Evolutionary conservation across 2,888 invertebrate genomes (phyloP).

Genomic region (Sinhomidia bicolor): DNA sequence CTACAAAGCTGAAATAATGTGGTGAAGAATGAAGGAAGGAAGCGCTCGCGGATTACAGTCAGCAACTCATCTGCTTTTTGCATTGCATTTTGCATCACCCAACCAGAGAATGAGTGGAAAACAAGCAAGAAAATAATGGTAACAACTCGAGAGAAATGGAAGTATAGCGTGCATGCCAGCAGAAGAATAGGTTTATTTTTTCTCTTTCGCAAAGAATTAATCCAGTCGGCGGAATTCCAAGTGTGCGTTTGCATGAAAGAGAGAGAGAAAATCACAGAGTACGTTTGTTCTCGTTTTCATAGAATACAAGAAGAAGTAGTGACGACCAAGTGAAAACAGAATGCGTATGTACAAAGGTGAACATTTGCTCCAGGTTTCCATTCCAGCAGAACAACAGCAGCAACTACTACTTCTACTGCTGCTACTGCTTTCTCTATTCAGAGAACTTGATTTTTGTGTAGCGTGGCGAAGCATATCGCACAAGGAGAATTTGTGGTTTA

Average conservation of each 20-base stretch:
- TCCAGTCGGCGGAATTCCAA: conserved; percentile 25
- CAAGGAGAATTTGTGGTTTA: conserved; percentile 39
- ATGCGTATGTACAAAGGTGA: neutral
- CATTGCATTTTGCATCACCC: neutral
- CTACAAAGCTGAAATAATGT: too few species aligned
- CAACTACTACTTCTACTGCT: neutral
- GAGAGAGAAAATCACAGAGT: conserved; percentile 34
- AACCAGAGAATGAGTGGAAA: neutral
- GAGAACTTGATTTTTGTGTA: neutral
- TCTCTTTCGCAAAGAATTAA: conserved; percentile 9
- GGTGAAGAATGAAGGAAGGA: too few species aligned
- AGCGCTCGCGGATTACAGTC: too few species aligned
- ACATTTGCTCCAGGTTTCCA: neutral
- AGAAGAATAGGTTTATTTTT: neutral
- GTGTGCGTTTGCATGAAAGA: neutral
- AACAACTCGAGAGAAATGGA: neutral
- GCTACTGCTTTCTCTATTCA: neutral
- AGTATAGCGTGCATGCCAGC: neutral
- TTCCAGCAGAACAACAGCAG: too few species aligned
- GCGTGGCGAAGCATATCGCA: conserved; percentile 9
- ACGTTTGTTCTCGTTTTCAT: neutral
- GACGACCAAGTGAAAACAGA: neutral
- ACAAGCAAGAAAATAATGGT: neutral
- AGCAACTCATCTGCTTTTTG: neutral
- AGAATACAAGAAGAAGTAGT: neutral